A percentile compares a stretch with the other conserved stretches of the same genome.
phyloP scores from a whole-genome alignment of 2,113 vertebrate species.

The Sus scrofa region T2T-Sscrofa CM000812.6:4436001-4436500 shows the following conservation, averaged over 20 bases:
- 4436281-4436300: too few relatives aligned
- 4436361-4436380: neutral
- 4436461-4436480: rapidly evolving
- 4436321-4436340: neutral
- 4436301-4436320: neutral
- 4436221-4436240: too few relatives aligned
- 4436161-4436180: neutral
- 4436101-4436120: neutral
- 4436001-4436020: constrained; percentile 26
- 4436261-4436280: neutral
- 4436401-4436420: neutral
- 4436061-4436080: neutral
- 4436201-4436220: rapidly evolving
- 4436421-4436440: neutral
- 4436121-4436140: neutral
- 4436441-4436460: too few relatives aligned
- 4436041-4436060: neutral
- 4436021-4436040: neutral
- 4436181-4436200: neutral
- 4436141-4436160: neutral
- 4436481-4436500: rapidly evolving
- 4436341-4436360: too few relatives aligned
- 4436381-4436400: neutral
- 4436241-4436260: neutral
- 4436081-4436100: rapidly evolving